A percentile compares a stretch with the other conserved stretches of the same genome.
These are phyloP conservation scores for Poecilia velifera DNA, from an alignment of 2,797 vertebrate species.

Conservation along the genomic window DNA sequence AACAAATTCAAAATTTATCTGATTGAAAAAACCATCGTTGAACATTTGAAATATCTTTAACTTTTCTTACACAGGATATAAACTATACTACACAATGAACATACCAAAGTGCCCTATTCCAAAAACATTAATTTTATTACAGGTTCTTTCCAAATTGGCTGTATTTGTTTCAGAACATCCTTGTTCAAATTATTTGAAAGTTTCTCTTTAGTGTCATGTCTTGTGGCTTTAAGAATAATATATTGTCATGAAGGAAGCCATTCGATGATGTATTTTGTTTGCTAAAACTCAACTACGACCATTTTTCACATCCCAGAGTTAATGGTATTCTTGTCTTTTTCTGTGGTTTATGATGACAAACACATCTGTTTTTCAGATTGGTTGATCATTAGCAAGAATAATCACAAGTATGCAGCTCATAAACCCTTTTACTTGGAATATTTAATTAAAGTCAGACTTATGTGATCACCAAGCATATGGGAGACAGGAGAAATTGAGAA, in stretches of 20 bases:
- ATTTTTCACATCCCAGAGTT: neutral
- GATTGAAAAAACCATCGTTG: no score
- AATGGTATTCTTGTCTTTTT: neutral
- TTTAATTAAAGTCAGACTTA: neutral
- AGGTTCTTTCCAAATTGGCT: neutral
- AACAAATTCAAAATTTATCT: neutral
- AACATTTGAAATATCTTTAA: neutral
- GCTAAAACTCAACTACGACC: neutral
- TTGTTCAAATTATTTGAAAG: neutral
- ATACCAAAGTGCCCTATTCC: neutral
- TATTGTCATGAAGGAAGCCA: neutral
- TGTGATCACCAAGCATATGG: neutral
- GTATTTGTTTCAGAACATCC: neutral
- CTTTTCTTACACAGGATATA: neutral
- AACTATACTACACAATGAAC: neutral
- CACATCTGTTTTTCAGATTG: slow-evolving; percentile 1
- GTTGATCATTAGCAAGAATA: slow-evolving; percentile 10
- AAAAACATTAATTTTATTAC: neutral
- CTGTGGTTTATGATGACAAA: neutral
- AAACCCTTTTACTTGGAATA: neutral
- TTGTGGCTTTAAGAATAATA: neutral
- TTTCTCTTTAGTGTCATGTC: neutral
- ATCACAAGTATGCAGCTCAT: neutral
- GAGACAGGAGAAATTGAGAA: neutral
- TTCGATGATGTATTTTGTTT: neutral